Evolutionary conservation across 1,140 invertebrate species (phyloP).

Genomic region (Argopecten irradians): DNA sequence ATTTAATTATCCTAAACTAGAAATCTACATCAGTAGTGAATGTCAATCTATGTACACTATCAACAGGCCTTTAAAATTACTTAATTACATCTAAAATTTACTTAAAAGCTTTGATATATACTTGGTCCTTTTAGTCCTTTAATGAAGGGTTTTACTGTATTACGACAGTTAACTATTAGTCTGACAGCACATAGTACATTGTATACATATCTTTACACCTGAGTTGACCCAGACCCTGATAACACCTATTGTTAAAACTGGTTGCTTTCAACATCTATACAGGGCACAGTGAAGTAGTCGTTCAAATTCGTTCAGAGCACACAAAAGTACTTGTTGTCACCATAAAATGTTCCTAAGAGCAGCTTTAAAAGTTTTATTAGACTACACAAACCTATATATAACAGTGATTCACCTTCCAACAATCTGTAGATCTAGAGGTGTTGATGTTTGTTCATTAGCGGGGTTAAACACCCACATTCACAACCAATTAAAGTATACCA

Average conservation of each 20-base stretch:
- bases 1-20: too few species aligned
- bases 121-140: too few species aligned
- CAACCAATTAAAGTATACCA: not conserved
- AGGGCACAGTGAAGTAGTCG: not conserved
- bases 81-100: too few species aligned
- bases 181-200: not conserved
- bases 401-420: not conserved
- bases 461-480: not conserved
- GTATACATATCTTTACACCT: not conserved
- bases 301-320: not conserved
- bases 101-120: too few species aligned
- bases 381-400: not conserved
- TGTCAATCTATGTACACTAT: too few species aligned
- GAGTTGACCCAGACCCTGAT: not conserved
- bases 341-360: not conserved
- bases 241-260: not conserved
- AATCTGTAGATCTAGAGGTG: not conserved
- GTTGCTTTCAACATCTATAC: not conserved
- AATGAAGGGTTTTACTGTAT: too few species aligned
- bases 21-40: too few species aligned
- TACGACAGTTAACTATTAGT: not conserved
- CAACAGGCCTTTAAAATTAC: too few species aligned
- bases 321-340: not conserved
- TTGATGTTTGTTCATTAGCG: not conserved
- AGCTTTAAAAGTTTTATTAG: not conserved